These are phyloP conservation scores for Babylonia areolata DNA, from an alignment of 1,140 invertebrate genomes.

Conservation along the genomic window DNA sequence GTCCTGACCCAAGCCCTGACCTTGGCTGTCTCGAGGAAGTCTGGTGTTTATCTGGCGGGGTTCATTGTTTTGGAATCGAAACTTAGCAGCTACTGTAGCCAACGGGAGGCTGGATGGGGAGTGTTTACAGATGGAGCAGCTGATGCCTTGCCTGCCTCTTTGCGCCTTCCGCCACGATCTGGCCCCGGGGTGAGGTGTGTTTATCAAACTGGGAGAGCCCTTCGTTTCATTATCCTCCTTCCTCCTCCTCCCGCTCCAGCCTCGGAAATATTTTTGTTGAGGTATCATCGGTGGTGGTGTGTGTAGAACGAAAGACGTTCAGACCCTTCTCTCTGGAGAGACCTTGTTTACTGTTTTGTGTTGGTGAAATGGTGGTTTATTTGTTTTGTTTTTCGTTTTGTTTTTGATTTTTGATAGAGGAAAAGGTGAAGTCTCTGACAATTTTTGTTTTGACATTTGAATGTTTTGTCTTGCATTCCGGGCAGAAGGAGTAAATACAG, in stretches of 20 bases:
- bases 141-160: background rate
- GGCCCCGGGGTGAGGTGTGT: slow-evolving; percentile 12
- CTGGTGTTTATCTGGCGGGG: slow-evolving; percentile 17
- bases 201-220: background rate
- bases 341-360: too few relatives aligned
- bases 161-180: background rate
- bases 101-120: background rate
- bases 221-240: background rate
- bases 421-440: background rate
- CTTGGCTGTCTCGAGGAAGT: slow-evolving; percentile 15
- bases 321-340: too few relatives aligned
- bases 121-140: slow-evolving; percentile 26
- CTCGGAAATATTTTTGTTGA: too few relatives aligned
- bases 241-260: background rate
- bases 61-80: slow-evolving; percentile 32
- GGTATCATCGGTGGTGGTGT: too few relatives aligned
- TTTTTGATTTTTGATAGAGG: too few relatives aligned
- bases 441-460: slow-evolving; percentile 1
- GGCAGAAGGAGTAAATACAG: background rate
- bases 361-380: too few relatives aligned
- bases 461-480: background rate
- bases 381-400: too few relatives aligned
- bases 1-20: slow-evolving; percentile 6
- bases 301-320: background rate
- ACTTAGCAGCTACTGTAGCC: slow-evolving; percentile 35